A percentile compares a stretch with the other conserved stretches of the same genome.
phyloP scores from a whole-genome alignment of 37 sponge, comb jelly and placozoan genomes.

The Spongilla lacustris region DNA sequence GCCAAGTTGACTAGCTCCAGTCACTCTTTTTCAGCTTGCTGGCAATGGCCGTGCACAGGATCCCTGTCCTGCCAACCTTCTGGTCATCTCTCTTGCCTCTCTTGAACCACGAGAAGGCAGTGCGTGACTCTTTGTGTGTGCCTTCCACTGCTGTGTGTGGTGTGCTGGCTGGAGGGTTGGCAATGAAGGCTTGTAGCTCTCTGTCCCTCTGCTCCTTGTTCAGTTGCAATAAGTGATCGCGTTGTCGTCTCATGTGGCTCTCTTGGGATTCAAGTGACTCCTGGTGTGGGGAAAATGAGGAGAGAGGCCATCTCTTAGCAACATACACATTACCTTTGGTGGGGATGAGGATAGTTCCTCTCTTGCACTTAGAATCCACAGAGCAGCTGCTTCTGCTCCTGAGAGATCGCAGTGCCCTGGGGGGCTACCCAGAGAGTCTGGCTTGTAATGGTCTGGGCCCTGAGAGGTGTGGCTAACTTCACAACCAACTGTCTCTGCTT shows the following conservation, averaged over 20 bases:
- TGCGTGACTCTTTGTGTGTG: background rate
- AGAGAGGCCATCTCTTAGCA: background rate
- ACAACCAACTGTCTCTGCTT: background rate
- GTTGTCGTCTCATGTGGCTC: conserved; percentile 43
- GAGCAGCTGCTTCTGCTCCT: conserved; percentile 28
- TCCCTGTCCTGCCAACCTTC: conserved; percentile 12
- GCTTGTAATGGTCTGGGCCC: background rate
- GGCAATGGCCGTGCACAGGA: conserved; percentile 39
- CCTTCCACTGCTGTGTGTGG: background rate
- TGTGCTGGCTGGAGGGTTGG: background rate
- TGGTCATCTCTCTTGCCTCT: background rate
- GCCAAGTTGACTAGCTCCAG: background rate
- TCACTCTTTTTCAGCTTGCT: conserved; percentile 14
- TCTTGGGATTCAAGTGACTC: conserved; percentile 19
- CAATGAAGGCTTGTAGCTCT: background rate
- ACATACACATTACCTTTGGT: background rate
- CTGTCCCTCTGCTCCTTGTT: conserved; percentile 32
- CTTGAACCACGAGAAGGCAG: background rate
- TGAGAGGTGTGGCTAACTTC: background rate
- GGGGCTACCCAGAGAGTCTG: background rate
- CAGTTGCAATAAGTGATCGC: conserved; percentile 41
- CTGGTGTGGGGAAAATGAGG: background rate
- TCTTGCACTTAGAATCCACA: conserved; percentile 62
- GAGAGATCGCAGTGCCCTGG: background rate
- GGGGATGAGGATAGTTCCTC: conserved; percentile 8